A percentile compares a stretch with the other conserved stretches of the same genome.
Evolutionary conservation across 2,888 invertebrate genomes (phyloP).

Genomic region (Euplexia lucipara): DNA sequence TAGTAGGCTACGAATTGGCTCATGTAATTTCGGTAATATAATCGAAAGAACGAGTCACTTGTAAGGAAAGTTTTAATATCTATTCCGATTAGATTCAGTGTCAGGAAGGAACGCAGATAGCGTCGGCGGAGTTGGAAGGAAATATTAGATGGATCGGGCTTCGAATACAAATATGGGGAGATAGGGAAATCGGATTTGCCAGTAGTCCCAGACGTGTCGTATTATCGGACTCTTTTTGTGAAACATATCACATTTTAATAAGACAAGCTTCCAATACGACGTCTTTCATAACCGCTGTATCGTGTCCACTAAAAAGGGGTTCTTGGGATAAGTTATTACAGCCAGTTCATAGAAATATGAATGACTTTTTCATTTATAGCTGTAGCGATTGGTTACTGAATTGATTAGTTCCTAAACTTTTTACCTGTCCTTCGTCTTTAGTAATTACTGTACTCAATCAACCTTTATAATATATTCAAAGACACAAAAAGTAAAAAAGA

Average conservation of each 20-base stretch:
- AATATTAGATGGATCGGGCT: constrained; percentile 90
- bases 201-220: constrained; percentile 88
- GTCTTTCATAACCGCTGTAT: constrained; percentile 63
- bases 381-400: background rate
- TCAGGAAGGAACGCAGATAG: constrained; percentile 90
- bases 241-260: constrained; percentile 85
- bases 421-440: too few relatives aligned
- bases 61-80: constrained; percentile 91
- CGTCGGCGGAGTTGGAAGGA: constrained; percentile 88
- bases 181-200: constrained; percentile 90
- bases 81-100: constrained; percentile 91
- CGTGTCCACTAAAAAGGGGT: constrained; percentile 54
- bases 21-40: constrained; percentile 73
- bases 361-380: background rate
- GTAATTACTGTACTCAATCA: background rate
- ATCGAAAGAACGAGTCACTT: constrained; percentile 78
- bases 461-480: background rate
- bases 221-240: constrained; percentile 87
- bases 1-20: constrained; percentile 56
- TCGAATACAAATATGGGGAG: constrained; percentile 90
- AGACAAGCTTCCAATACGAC: constrained; percentile 70
- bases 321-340: constrained; percentile 24
- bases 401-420: background rate
- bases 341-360: constrained; percentile 11
- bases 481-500: background rate